Evolutionary conservation across 2,797 vertebrate species (phyloP).

Genomic region (Aplochiton taeniatus): DNA sequence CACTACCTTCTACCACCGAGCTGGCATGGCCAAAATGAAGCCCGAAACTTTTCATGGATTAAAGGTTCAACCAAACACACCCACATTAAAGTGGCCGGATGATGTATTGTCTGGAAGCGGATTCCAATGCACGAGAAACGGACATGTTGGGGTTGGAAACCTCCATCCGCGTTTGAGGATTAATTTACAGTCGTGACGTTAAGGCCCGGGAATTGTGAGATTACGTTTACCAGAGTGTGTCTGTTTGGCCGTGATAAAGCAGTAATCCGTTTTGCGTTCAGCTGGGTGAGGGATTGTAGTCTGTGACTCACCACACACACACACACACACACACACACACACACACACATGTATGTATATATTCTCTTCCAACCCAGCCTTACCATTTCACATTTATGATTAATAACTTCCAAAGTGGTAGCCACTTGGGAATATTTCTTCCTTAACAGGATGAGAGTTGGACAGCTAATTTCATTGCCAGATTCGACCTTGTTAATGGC

Average conservation of each 20-base stretch:
- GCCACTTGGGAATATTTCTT: constrained; percentile 25
- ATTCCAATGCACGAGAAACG: constrained; percentile 32
- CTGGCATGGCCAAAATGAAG: neutral
- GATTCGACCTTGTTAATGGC: constrained; percentile 9
- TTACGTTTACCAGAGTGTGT: constrained; percentile 50
- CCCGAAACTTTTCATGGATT: neutral
- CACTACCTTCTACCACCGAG: neutral
- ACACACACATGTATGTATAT: constrained; percentile 3
- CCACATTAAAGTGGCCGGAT: neutral
- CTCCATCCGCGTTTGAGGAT: constrained; percentile 55
- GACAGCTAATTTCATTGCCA: constrained; percentile 12
- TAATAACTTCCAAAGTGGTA: constrained; percentile 24
- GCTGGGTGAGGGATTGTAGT: constrained; percentile 50
- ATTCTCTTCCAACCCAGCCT: neutral
- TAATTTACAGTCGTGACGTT: constrained; percentile 58
- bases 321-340: neutral
- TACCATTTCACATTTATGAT: constrained; percentile 7
- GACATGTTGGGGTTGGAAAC: constrained; percentile 32
- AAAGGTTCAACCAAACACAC: neutral
- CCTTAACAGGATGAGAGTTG: constrained; percentile 7
- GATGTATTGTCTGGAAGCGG: too few species aligned
- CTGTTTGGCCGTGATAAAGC: constrained; percentile 64
- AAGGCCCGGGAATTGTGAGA: constrained; percentile 56
- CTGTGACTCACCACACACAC: constrained; percentile 35
- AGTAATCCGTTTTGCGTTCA: constrained; percentile 56